phyloP scores from a whole-genome alignment of 2,888 invertebrate genomes.

The Leptinotarsa haldemani region DNA sequence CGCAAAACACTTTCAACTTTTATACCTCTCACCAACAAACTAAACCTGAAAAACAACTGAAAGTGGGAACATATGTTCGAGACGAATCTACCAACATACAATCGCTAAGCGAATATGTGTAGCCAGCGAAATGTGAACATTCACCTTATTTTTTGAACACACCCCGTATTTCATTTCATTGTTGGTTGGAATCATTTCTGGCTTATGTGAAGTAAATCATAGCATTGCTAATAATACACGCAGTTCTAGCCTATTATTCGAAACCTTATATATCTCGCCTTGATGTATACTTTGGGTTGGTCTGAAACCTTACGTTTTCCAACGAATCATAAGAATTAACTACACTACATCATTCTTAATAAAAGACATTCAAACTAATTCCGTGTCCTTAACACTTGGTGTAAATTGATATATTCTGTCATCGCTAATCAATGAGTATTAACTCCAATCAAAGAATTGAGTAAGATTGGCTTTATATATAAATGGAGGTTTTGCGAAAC shows the following conservation, averaged over 20 bases:
- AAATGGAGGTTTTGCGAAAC: neutral
- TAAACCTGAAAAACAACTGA: too few relatives aligned
- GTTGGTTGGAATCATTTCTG: neutral
- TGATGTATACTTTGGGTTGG: constrained; percentile 1
- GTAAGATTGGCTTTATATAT: neutral
- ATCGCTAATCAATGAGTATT: constrained; percentile 11
- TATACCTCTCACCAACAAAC: too few relatives aligned
- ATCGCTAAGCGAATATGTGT: too few relatives aligned
- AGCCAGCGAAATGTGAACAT: too few relatives aligned
- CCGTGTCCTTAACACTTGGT: neutral
- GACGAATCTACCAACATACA: too few relatives aligned
- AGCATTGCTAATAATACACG: constrained; percentile 15
- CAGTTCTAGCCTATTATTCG: constrained; percentile 7
- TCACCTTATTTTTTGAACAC: too few relatives aligned
- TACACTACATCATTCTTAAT: neutral
- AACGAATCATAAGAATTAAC: constrained; percentile 2
- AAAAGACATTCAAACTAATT: neutral
- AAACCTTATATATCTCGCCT: constrained; percentile 9
- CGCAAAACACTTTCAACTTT: too few relatives aligned
- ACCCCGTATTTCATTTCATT: too few relatives aligned
- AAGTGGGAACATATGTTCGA: too few relatives aligned
- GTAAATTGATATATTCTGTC: neutral
- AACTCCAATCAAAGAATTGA: neutral
- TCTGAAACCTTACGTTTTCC: neutral
- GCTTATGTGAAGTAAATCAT: neutral